Evolutionary conservation across 2,797 vertebrate genomes (phyloP), one percentile per base, ranked within the genome.

Genomic region (Enteromius paludinosus): DNA sequence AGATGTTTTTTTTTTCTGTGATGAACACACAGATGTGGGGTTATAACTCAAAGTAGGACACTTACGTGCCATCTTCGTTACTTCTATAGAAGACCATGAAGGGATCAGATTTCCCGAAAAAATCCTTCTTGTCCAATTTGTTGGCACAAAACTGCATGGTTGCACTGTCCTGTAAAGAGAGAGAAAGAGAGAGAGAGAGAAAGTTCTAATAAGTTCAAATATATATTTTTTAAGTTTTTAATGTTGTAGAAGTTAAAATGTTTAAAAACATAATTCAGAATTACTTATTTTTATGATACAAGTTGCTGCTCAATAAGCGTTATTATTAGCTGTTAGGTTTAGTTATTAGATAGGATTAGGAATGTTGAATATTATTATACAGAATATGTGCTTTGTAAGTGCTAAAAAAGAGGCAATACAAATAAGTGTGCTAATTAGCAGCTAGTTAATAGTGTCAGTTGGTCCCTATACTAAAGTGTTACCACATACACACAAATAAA

Each of bases 91-190:
- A 98, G 61, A 98, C 97, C 96, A 99, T 93, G 93, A 98, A 99
- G 18, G 97, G 97, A 87, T 98, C 97, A 0, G 97, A 99, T 89
- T 98, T 98, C 76, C 97, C 97, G 0, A 99, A 98, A 89, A 99
- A 99, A 84, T 99, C 97, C 86, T 98, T 99, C 94, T 98, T 99
- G 92, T 99, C 97, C 93, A 98, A 91, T 86, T 98, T 98, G 93
- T 97, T 97, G 93, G 97, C 97, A 14, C 97, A 98, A 91, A 98
- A 98, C 93, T 99, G 97, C 95, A 98, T 97, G 0, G 96, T 98
- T 87, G 96, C 96, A 1, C 96, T 96, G 10, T 98, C 97, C 97
- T 99, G 90, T 38, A 86, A 77, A 66, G 68, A 85, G 15, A 65
- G 17, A 15, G 28, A 8, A 23, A 28, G 18, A 14, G 25, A 61